Percentiles rank a stretch among this genome's conserved stretches.
phyloP scores from a whole-genome alignment of 2,888 invertebrate genomes.

The Stenoptilia bipunctidactyla region DNA sequence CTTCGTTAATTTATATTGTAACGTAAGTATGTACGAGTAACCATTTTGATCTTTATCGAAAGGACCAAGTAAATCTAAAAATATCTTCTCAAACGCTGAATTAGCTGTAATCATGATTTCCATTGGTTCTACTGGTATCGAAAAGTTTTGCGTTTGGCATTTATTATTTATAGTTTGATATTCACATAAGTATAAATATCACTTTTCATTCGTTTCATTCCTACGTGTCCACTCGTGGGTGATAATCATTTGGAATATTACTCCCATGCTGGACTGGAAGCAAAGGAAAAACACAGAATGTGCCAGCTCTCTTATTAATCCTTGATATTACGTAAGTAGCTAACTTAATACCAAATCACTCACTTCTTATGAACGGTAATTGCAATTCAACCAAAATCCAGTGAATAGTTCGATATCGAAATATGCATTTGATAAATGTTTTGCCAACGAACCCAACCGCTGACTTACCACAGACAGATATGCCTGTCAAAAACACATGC shows the following conservation, averaged over 20 bases:
- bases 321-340: too few species aligned
- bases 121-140: slow-evolving; percentile 6
- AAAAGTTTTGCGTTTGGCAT: slow-evolving; percentile 13
- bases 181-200: slow-evolving; percentile 13
- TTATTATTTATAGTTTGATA: slow-evolving; percentile 8
- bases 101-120: slow-evolving; percentile 8
- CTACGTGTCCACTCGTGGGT: slow-evolving; percentile 11
- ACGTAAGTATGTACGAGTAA: slow-evolving; percentile 5
- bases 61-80: slow-evolving; percentile 10
- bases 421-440: too few species aligned
- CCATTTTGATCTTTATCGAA: slow-evolving; percentile 4
- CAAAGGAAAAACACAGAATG: too few species aligned
- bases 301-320: too few species aligned
- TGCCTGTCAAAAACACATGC: background rate
- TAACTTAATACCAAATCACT: too few species aligned
- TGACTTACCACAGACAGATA: background rate
- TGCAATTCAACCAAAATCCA: too few species aligned
- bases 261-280: too few species aligned
- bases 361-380: too few species aligned
- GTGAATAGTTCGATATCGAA: too few species aligned
- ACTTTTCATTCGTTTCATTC: slow-evolving; percentile 8
- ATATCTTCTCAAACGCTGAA: slow-evolving; percentile 9
- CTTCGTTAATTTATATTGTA: slow-evolving; percentile 9
- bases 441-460: too few species aligned
- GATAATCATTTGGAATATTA: too few species aligned